Evolutionary conservation across 2,113 vertebrate genomes (phyloP).

Genomic region (Bolborhynchus lineola): DNA sequence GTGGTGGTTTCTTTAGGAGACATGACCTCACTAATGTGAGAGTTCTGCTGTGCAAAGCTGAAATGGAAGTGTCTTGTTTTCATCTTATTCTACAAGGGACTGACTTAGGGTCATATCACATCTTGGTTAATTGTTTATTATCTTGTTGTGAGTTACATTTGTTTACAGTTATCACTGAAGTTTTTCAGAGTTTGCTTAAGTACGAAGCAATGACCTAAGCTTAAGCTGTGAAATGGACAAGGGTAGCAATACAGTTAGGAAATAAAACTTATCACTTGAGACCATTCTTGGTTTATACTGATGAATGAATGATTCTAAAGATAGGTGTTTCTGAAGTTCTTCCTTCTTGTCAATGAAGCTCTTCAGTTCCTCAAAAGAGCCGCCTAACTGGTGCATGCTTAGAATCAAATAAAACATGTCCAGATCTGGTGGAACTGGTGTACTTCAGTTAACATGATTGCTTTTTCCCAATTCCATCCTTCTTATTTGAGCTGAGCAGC

Average conservation of each 20-base stretch:
- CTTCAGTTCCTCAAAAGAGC: neutral
- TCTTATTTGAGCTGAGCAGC: neutral
- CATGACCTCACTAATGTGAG: accelerated
- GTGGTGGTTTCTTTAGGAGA: neutral
- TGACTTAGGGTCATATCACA: neutral
- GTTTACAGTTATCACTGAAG: neutral
- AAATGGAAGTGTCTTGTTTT: neutral
- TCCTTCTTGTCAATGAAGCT: neutral
- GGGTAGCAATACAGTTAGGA: neutral
- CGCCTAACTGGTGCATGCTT: neutral
- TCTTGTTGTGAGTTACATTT: neutral
- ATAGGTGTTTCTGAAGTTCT: neutral
- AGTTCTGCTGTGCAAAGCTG: neutral
- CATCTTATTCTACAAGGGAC: neutral
- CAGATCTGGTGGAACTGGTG: neutral
- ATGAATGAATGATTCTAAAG: neutral
- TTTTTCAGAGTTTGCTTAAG: neutral
- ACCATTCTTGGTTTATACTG: neutral
- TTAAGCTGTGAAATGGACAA: neutral
- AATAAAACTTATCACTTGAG: neutral
- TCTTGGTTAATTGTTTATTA: neutral
- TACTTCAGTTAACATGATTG: neutral
- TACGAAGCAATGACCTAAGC: neutral
- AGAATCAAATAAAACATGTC: accelerated
- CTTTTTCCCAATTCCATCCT: neutral